These are phyloP conservation scores for Callocephalon fimbriatum DNA, from an alignment of 2,113 vertebrate genomes.

Conservation along the genomic window DNA sequence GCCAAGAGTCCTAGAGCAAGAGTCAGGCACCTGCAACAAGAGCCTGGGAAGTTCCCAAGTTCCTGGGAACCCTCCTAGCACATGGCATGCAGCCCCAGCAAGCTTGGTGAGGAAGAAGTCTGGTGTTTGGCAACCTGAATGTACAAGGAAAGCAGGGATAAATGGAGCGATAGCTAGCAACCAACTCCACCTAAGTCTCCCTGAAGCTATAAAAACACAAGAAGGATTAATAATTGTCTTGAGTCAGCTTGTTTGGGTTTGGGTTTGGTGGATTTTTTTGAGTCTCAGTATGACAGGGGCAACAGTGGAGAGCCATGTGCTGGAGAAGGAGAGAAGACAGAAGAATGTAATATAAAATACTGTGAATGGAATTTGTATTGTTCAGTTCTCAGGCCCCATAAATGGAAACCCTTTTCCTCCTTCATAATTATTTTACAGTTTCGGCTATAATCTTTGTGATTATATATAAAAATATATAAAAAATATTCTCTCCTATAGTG, in stretches of 20 bases:
- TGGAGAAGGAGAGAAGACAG: background rate
- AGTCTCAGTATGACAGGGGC: background rate
- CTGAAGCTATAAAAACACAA: slow-evolving; percentile 16
- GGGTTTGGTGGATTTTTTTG: background rate
- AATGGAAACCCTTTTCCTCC: background rate
- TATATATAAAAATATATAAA: background rate
- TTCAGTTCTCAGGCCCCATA: background rate
- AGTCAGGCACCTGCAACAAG: background rate
- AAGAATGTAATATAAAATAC: background rate
- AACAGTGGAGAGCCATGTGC: background rate
- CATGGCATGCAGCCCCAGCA: background rate
- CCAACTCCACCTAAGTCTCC: background rate
- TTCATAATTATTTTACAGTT: slow-evolving; percentile 1
- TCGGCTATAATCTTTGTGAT: background rate
- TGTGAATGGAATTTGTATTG: background rate
- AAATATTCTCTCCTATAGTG: background rate
- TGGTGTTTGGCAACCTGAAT: background rate
- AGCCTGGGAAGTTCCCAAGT: background rate
- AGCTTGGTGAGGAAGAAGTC: background rate
- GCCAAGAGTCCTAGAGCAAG: background rate
- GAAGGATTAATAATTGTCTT: background rate
- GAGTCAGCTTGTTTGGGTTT: background rate
- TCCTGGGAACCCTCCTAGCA: background rate
- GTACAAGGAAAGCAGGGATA: background rate
- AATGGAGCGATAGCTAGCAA: background rate